Percentiles rank a stretch among this genome's conserved stretches.
These are phyloP conservation scores for Nycticebus coucang DNA, from an alignment of 2,113 vertebrate species.

Conservation along the genomic window DNA sequence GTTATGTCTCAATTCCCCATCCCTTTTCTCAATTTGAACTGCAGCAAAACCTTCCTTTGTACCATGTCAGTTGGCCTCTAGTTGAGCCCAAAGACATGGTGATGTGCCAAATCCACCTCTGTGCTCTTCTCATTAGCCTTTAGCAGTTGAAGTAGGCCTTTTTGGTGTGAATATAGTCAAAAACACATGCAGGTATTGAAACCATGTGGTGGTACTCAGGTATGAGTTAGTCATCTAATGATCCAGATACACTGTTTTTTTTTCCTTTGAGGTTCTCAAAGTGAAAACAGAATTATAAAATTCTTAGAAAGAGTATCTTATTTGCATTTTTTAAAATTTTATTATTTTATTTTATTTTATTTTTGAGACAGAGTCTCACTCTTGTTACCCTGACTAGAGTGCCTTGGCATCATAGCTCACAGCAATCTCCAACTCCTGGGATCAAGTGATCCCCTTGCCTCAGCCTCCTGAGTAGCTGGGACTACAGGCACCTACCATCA, in stretches of 20 bases:
- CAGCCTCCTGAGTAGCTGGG: too few species aligned
- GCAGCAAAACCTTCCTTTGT: neutral
- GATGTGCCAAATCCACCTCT: neutral
- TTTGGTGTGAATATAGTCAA: neutral
- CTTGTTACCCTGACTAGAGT: too few species aligned
- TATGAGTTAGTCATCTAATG: neutral
- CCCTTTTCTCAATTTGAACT: neutral
- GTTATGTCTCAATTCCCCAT: neutral
- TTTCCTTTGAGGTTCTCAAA: neutral
- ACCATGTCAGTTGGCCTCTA: neutral
- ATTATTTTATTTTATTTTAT: too few species aligned
- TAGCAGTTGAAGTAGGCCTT: neutral
- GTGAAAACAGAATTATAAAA: neutral
- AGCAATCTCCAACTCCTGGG: too few species aligned
- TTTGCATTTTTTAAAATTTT: neutral
- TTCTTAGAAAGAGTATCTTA: conserved; percentile 12
- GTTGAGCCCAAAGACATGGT: neutral
- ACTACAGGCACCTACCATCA: too few species aligned
- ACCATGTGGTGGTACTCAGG: neutral
- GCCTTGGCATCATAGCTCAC: too few species aligned
- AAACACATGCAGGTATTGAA: neutral
- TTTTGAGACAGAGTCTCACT: too few species aligned
- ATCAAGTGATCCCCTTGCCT: too few species aligned
- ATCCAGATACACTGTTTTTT: neutral
- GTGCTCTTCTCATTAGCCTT: neutral